These are phyloP conservation scores for Enoplosus armatus DNA, from an alignment of 2,797 vertebrate genomes.

Conservation along the genomic window DNA sequence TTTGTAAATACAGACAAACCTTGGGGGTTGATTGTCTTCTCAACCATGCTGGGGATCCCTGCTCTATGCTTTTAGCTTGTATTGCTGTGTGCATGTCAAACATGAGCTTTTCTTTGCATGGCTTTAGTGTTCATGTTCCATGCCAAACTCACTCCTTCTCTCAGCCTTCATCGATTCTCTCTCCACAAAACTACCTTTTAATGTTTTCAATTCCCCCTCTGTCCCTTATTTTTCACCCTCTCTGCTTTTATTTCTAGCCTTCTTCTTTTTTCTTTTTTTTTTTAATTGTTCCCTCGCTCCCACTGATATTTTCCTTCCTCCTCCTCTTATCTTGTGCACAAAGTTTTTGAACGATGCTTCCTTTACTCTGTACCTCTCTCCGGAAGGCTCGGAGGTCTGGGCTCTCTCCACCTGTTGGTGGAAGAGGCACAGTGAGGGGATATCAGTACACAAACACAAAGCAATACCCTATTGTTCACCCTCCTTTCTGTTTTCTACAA, in stretches of 20 bases:
- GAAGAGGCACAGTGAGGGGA: conserved; percentile 73
- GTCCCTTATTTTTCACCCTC: conserved; percentile 42
- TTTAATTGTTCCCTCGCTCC: conserved; percentile 51
- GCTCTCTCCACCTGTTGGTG: conserved; percentile 59
- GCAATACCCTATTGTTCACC: conserved; percentile 94
- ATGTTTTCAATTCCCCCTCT: conserved; percentile 54
- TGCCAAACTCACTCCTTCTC: conserved; percentile 84
- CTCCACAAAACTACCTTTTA: conserved; percentile 76
- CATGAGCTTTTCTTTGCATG: conserved; percentile 94
- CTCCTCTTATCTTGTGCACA: conserved; percentile 83
- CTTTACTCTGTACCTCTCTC: conserved; percentile 86
- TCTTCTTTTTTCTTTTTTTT: conserved; percentile 68
- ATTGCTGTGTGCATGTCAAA: conserved; percentile 91
- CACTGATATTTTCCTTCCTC: conserved; percentile 58
- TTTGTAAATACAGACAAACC: conserved; percentile 89
- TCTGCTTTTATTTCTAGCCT: conserved; percentile 80
- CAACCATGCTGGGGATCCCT: conserved; percentile 84
- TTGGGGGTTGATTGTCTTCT: conserved; percentile 86
- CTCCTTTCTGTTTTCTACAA: conserved; percentile 92
- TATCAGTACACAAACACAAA: conserved; percentile 88
- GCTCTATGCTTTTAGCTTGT: conserved; percentile 89
- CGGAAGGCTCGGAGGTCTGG: conserved; percentile 67
- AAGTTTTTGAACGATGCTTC: conserved; percentile 88
- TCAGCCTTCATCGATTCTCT: conserved; percentile 80
- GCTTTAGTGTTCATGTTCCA: conserved; percentile 91